These are phyloP conservation scores for Peribatodes rhomboidaria DNA, from an alignment of 2,888 invertebrate genomes.

Conservation along the genomic window DNA sequence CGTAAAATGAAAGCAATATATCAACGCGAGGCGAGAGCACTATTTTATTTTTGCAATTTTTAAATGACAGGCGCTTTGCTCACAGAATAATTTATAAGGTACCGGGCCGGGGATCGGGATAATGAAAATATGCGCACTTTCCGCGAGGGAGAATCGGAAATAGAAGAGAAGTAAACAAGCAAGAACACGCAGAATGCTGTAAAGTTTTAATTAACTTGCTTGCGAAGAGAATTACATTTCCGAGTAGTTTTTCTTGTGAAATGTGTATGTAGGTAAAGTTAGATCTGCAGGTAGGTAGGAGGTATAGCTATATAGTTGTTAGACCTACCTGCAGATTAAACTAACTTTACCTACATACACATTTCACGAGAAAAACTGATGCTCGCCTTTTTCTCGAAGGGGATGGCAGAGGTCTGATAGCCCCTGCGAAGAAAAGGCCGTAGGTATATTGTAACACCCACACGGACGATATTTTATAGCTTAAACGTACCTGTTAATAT, in stretches of 20 bases:
- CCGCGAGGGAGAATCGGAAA: constrained; percentile 10
- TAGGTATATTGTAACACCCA: too few species aligned
- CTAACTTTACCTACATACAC: neutral
- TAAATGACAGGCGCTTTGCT: constrained; percentile 41
- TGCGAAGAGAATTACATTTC: neutral
- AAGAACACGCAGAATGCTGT: neutral
- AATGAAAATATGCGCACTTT: constrained; percentile 23
- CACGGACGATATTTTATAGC: too few species aligned
- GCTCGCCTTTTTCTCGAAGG: too few species aligned
- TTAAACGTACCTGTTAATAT: too few species aligned
- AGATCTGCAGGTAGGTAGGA: too few species aligned
- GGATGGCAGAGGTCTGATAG: too few species aligned
- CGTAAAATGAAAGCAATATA: constrained; percentile 53
- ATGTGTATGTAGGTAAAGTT: neutral
- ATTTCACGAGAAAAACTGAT: neutral
- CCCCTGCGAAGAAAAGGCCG: too few species aligned
- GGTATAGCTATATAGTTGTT: too few species aligned
- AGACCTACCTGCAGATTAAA: too few species aligned
- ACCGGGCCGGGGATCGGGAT: neutral
- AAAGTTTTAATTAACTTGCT: constrained; percentile 14
- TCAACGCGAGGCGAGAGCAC: constrained; percentile 31
- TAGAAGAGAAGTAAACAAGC: constrained; percentile 9
- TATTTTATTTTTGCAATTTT: constrained; percentile 48
- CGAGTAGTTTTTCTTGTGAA: neutral
- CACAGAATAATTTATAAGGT: neutral